These are phyloP conservation scores for Cyphomyrmex costatus DNA, from an alignment of 1,140 invertebrate genomes.

Conservation along the genomic window DNA sequence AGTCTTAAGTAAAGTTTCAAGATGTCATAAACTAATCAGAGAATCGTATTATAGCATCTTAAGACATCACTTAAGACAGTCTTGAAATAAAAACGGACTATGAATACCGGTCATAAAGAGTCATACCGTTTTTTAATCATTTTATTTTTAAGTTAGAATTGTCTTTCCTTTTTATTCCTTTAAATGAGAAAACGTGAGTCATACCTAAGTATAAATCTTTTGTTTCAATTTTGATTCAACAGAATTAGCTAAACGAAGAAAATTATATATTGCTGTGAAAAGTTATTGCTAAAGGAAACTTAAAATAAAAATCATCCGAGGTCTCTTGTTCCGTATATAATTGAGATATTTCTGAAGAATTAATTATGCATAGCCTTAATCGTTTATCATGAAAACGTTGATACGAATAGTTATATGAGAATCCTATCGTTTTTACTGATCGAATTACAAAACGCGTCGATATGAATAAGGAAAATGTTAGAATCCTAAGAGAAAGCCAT, in stretches of 20 bases:
- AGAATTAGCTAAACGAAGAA: neutral
- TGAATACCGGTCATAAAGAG: no score
- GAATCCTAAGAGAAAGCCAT: constrained; percentile 47
- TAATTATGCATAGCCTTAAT: neutral
- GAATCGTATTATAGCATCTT: no score
- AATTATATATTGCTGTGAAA: no score
- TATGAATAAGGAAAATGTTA: constrained; percentile 46
- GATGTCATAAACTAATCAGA: no score
- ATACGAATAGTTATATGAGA: neutral
- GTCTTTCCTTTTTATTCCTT: no score
- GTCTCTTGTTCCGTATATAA: neutral
- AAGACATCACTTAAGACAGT: no score
- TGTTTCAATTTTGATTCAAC: neutral
- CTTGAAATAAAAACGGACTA: no score
- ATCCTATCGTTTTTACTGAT: neutral
- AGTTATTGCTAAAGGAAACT: neutral
- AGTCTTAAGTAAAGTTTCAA: no score
- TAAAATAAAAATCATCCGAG: neutral
- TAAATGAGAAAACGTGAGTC: no score
- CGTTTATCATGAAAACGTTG: no score
- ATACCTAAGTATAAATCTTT: neutral
- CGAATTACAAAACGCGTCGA: neutral
- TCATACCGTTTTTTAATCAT: no score
- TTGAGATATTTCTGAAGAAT: neutral
- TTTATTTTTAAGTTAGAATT: no score